Base-by-base conservation (phyloP, 2,797 vertebrate species). In the Adrianichthys oophorus region DNA sequence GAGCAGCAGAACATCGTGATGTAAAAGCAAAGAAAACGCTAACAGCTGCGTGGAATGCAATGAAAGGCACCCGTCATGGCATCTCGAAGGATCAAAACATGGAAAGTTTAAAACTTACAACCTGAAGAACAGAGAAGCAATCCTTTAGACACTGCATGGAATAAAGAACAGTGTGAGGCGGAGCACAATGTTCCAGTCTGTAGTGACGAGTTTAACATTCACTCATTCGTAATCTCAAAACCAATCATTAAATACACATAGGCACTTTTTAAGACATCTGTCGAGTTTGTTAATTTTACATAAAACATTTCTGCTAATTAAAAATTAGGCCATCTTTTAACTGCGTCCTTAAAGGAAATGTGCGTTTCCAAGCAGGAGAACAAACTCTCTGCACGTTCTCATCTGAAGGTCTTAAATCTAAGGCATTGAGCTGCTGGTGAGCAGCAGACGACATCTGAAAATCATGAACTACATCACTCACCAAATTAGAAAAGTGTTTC, bases 221-320 rank as follows among this genome's bases (percentile, higher is more conserved):
- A 68, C 54, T 63, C 64, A 59, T 61, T 59, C 43, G 26, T 48
- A 68, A 73, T 70, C 58, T 78, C 45, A 80, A 68, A 59, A 77
- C 62, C 2, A 73, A 72, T 74, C 52, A 46, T 19, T 67, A 7
- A 42, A 15, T 32, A 56, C 7, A 74, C 26, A 29, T 48, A 86
- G 85, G 80, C 85, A 88, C 85, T 84, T 86, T 50, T 44, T 42
- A 60, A 12, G 70, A 26, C 49, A 70, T 68, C n/a, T 12, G 8
- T 54, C 18, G 32, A 40, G 51, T 12, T 41, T 16, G 13, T 67
- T 17, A 18, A 45, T 19, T 18, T 44, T 63, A 57, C 5, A 7
- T 65, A 61, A 64, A 74, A 70, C 40, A 65, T 64, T 16, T 70
- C 53, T 65, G 52, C 47, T 71, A 61, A 15, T 29, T 43, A 51